Evolutionary conservation across 2,797 vertebrate genomes (phyloP).

Genomic region (Prionace glauca): DNA sequence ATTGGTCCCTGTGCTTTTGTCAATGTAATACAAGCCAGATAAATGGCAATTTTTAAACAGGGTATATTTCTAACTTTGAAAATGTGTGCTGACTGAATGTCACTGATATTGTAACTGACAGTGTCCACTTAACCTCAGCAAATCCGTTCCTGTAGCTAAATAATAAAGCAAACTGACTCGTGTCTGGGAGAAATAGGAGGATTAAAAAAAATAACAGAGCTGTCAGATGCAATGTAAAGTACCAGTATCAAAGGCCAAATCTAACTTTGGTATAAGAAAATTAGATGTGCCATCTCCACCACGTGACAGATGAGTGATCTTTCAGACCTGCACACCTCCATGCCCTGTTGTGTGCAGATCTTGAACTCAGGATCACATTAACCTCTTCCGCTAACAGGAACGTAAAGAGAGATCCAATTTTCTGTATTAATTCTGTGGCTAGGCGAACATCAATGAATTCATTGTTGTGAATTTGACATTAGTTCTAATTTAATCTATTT

Average conservation of each 20-base stretch:
- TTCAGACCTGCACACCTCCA: not conserved
- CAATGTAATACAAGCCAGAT: not conserved
- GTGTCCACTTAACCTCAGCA: not conserved
- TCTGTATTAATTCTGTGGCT: not conserved
- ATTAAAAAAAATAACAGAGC: not conserved
- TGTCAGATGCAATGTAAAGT: not conserved
- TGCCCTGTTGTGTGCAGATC: not conserved
- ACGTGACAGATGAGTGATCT: not conserved
- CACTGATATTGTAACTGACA: not conserved
- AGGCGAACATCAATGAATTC: not conserved
- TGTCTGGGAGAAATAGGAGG: not conserved
- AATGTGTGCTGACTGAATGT: not conserved
- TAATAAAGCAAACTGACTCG: not conserved
- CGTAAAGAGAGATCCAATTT: not conserved
- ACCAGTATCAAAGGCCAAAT: not conserved
- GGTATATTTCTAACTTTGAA: not conserved
- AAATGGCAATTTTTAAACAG: not conserved
- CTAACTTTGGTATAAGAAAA: not conserved
- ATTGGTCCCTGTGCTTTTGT: not conserved
- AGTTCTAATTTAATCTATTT: not conserved
- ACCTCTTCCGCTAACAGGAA: not conserved
- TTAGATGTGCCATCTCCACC: not conserved
- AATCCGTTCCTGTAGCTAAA: not conserved
- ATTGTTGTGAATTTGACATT: not conserved
- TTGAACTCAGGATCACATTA: not conserved